phyloP scores from a whole-genome alignment of 2,113 vertebrate species.

The Nyctibius bracteatus region DNA sequence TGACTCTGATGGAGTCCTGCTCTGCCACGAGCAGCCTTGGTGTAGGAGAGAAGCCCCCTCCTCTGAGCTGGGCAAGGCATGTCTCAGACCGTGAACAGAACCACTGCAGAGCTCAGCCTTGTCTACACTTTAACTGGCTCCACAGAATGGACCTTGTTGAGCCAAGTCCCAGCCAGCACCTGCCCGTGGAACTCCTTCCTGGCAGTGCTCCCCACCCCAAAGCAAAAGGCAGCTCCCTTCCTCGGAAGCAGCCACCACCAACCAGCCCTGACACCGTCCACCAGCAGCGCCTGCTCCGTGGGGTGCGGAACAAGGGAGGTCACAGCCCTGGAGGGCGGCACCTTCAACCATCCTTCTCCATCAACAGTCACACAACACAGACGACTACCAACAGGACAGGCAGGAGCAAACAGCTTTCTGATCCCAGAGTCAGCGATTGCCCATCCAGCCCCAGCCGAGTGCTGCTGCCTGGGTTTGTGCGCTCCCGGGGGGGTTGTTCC shows the following conservation, averaged over 20 bases:
- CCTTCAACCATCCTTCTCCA: background rate
- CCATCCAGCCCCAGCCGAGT: background rate
- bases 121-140: background rate
- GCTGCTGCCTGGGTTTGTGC: too few relatives aligned
- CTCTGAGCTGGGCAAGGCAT: background rate
- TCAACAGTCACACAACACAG: background rate
- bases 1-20: background rate
- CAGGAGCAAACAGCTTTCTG: background rate
- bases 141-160: background rate
- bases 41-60: background rate
- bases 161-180: background rate
- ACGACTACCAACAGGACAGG: background rate
- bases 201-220: background rate
- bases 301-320: rapidly evolving
- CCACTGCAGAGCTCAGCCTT: background rate
- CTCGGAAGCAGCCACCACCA: background rate
- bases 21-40: background rate
- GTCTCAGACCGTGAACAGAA: background rate
- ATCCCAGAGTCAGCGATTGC: rapidly evolving
- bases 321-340: background rate
- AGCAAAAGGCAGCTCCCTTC: background rate
- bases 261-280: background rate
- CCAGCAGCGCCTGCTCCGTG: background rate
- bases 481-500: too few relatives aligned
- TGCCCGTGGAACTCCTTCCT: background rate